Base-by-base conservation (phyloP, 2,888 invertebrate species). In the Hirtodrosophila duncani region DNA sequence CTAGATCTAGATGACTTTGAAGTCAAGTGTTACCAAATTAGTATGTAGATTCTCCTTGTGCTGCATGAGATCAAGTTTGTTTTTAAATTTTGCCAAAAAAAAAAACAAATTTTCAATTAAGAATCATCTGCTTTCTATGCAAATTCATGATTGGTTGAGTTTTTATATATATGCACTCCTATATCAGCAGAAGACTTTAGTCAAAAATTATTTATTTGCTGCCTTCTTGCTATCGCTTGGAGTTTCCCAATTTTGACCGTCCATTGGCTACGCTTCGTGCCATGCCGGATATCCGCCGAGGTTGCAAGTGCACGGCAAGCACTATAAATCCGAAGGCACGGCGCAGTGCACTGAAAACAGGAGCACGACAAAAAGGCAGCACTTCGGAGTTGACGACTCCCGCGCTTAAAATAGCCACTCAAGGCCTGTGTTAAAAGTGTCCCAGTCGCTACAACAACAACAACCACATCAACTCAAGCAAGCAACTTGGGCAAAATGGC, bases 261-360 rank as follows among this genome's bases (percentile, higher is more conserved):
- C 39, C 43, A 41, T 16, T 37, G 55, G 43, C 43, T 39, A 62
- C 20, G 44, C 62, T 36, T 63, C 66, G 79, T 78, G 77, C 75
- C 70, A 70, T 59, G 67, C 44, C 78, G 81, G 81, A 82, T 77
- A 69, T 82, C 82, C 79, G 65, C 56, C 60, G 36, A 61, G 68
- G 67, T 67, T 72, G 71, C 63, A 77, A 68, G 72, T 70, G 67
- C 66, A 66, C 10, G 50, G 44, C 45, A 34, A 52, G 42, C 18
- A 57, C 60, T 45, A 77, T 80, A 66, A 75, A 60, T 77, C 52
- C 31, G 45, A 61, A 53, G 41, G 48, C 39, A 21, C 53, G 53
- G 42, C 21, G 17, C 33, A 34, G 18, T 33, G 20, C 33, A 29
- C 9, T 16, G 23, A 48, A 17, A 34, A 20, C 21, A 34, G 43